Base-by-base conservation (phyloP, 2,113 vertebrate genomes). In the Sinocyclocheilus maitianheensis region DNA sequence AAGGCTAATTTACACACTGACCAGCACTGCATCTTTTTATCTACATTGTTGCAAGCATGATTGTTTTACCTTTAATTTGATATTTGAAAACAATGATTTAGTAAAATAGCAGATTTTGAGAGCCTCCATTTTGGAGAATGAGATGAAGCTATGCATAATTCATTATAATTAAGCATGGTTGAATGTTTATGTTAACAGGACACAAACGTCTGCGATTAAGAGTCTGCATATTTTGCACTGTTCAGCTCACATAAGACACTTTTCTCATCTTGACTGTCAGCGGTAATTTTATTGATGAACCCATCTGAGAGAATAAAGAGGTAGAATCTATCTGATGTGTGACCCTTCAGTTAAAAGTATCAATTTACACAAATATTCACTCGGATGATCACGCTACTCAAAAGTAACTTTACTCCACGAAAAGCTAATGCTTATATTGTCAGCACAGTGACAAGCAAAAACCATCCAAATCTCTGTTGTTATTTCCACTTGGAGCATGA, bases 371-470 rank as follows among this genome's bases (percentile, higher is more conserved):
- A 0, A 82, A 46, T 9, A 30, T 13, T 83, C 26, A 18, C 65
- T 69, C 12, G 3, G 46, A 22, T 26, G 63, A 53, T 83, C 26
- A n/a, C 18, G 13, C 48, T 58, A 55, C 46, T 55, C 20, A 55
- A 51, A 43, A 81, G 22, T 48, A 30, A 67, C 62, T 69, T 51
- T 8, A 83, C 30, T 72, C 30, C 43, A 40, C 6, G 7, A 14
- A 83, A 83, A 72, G 67, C 81, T 14, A 83, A 65, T 81, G 30
- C 14, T 67, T 69, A 65, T 65, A 48, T 51, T 51, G 40, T 51
- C 43, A 46, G 62, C n/a, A 51, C 40, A 51, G 40, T 81, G 79
- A 51, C 62, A 69, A 82, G 80, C 40, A 67, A 82, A 62, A 81
- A 78, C 18, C 0, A 58, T 78, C 76, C 14, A 34, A 34, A 78